Conservation (phyloP, 2,888 invertebrate species). For the Drosophila nigricruria region DNA sequence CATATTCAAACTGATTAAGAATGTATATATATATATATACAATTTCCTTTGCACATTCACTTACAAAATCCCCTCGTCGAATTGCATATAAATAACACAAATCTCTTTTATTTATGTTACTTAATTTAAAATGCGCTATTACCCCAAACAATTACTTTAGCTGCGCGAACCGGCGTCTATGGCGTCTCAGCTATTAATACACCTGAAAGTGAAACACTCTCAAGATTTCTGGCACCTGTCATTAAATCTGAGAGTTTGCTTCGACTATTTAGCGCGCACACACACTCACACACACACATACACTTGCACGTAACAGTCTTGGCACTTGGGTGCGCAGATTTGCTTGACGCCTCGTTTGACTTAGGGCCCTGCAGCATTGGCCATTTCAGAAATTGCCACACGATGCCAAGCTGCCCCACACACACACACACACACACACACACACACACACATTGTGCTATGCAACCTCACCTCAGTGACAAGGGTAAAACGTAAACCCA, state of each 20-base stretch:
- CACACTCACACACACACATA: conserved; percentile 3
- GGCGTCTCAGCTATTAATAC: conserved; percentile 39
- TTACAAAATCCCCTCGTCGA: not conserved
- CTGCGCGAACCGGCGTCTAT: not conserved
- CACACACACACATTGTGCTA: conserved; percentile 1
- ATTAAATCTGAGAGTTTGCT: conserved; percentile 50
- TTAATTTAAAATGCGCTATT: conserved; percentile 25
- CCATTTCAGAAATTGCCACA: conserved; percentile 51
- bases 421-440: not conserved
- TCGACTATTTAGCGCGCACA: conserved; percentile 34
- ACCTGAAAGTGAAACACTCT: conserved; percentile 42
- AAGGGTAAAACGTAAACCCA: conserved; percentile 64
- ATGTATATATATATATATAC: not conserved
- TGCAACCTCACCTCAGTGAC: conserved; percentile 36
- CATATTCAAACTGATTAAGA: not conserved
- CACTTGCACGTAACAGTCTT: conserved; percentile 44
- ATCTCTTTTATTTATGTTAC: conserved; percentile 7
- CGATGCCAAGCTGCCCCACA: conserved; percentile 10
- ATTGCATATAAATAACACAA: conserved; percentile 6
- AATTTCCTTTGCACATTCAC: not conserved
- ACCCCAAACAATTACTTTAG: conserved; percentile 35
- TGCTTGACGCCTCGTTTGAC: conserved; percentile 69
- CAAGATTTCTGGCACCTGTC: conserved; percentile 63
- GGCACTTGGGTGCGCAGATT: conserved; percentile 68
- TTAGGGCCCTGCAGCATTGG: conserved; percentile 64